Conservation (phyloP, 2,797 vertebrate species). For the Alosa sapidissima region DNA sequence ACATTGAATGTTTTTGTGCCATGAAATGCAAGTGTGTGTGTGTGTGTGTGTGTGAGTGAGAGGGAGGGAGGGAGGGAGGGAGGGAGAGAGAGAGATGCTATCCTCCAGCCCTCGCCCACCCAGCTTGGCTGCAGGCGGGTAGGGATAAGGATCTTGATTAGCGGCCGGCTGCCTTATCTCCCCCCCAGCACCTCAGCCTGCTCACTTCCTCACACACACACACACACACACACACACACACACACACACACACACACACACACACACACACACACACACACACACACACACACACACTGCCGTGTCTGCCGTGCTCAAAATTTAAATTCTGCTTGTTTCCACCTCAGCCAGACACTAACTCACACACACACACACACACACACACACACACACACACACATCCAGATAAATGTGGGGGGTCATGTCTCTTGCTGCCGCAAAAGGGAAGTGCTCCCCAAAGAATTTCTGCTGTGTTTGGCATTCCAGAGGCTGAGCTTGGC, state of each 20-base stretch:
- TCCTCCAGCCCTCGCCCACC: conserved; percentile 2
- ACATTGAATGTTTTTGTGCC: too few species aligned
- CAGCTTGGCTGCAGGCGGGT: not conserved
- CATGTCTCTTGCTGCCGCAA: conserved; percentile 3
- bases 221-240: conserved; percentile 20
- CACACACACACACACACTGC: not conserved
- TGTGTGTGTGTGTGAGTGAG: not conserved
- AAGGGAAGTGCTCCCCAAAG: conserved; percentile 13
- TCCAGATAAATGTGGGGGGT: not conserved
- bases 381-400: conserved; percentile 4
- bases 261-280: not conserved
- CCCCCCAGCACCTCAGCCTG: conserved; percentile 12
- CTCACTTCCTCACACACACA: conserved; percentile 31
- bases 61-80: not conserved
- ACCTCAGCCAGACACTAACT: not conserved
- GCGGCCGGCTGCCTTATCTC: conserved; percentile 37
- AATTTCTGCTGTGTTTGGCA: conserved; percentile 24
- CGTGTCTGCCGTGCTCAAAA: not conserved
- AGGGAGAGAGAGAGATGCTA: not conserved
- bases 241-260: conserved; percentile 19
- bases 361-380: conserved; percentile 12
- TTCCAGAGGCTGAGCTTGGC: conserved; percentile 13
- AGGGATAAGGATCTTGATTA: conserved; percentile 45
- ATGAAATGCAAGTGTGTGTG: not conserved
- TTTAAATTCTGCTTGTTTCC: not conserved